Evolutionary conservation across 2,888 invertebrate genomes (phyloP).

Genomic region (Augiades crinisus): DNA sequence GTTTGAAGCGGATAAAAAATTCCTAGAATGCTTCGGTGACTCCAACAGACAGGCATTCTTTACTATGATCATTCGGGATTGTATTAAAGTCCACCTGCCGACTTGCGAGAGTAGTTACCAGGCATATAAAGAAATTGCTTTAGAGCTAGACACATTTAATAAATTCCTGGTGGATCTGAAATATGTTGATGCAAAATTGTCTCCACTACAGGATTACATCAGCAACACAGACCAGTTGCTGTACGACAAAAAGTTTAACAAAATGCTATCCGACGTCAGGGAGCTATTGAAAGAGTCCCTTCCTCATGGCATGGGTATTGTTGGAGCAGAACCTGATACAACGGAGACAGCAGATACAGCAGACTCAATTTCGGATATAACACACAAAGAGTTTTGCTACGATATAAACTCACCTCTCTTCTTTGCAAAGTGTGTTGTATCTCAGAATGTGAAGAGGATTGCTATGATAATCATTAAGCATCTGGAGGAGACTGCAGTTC

Average conservation of each 20-base stretch:
- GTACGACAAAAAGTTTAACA: slow-evolving; percentile 73
- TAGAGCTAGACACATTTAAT: slow-evolving; percentile 69
- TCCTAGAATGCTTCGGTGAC: slow-evolving; percentile 66
- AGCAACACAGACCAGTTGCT: slow-evolving; percentile 68
- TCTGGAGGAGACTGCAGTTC: slow-evolving; percentile 61
- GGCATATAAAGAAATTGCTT: slow-evolving; percentile 63
- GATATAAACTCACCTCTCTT: slow-evolving; percentile 62
- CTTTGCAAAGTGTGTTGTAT: slow-evolving; percentile 67
- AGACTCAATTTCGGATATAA: slow-evolving; percentile 51
- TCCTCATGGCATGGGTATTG: slow-evolving; percentile 50
- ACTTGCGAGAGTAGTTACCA: slow-evolving; percentile 65
- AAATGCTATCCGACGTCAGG: slow-evolving; percentile 61
- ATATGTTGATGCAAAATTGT: slow-evolving; percentile 59
- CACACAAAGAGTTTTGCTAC: slow-evolving; percentile 49
- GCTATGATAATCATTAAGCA: slow-evolving; percentile 62
- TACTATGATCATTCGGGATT: slow-evolving; percentile 68
- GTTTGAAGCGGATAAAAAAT: slow-evolving; percentile 60
- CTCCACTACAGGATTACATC: slow-evolving; percentile 67
- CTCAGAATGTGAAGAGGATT: slow-evolving; percentile 63
- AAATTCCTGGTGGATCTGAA: slow-evolving; percentile 71
- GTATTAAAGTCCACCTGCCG: slow-evolving; percentile 64
- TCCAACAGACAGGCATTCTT: slow-evolving; percentile 65
- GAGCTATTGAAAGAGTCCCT: slow-evolving; percentile 58
- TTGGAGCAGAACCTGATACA: not conserved
- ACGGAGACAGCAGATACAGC: too few species aligned